A percentile compares a stretch with the other conserved stretches of the same genome.
These are phyloP conservation scores for Chloroclysta siterata DNA, from an alignment of 2,888 invertebrate genomes.

Conservation along the genomic window DNA sequence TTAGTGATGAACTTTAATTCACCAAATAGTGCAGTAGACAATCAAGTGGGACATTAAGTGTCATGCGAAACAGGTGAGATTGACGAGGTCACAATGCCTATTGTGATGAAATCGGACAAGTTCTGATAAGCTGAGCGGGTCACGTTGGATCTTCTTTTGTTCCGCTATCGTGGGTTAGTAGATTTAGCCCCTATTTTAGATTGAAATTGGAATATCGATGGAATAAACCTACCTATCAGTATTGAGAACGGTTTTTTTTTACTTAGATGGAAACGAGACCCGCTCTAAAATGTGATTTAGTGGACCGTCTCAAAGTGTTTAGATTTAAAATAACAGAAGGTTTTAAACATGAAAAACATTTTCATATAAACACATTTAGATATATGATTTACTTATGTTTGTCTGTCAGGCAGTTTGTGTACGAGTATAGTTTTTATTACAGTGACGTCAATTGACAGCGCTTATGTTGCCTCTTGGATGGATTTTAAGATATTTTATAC, in stretches of 20 bases:
- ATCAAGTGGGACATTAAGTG: neutral
- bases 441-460: too few species aligned
- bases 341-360: neutral
- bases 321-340: neutral
- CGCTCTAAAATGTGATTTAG: constrained; percentile 6
- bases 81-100: neutral
- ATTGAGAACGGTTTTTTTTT: neutral
- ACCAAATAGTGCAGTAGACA: neutral
- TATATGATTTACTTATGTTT: too few species aligned
- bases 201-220: neutral
- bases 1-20: neutral
- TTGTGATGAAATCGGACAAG: constrained; percentile 1
- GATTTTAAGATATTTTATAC: too few species aligned
- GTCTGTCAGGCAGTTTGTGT: too few species aligned
- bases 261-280: neutral
- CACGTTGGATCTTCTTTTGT: constrained; percentile 3
- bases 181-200: neutral
- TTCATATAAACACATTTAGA: too few species aligned
- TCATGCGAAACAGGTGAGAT: neutral
- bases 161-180: neutral
- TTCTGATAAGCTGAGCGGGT: constrained; percentile 6
- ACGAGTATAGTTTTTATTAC: too few species aligned
- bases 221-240: neutral
- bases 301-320: constrained; percentile 11
- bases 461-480: too few species aligned